Base-by-base conservation (phyloP, 1,140 invertebrate genomes). In the Colletes latitarsis region DNA sequence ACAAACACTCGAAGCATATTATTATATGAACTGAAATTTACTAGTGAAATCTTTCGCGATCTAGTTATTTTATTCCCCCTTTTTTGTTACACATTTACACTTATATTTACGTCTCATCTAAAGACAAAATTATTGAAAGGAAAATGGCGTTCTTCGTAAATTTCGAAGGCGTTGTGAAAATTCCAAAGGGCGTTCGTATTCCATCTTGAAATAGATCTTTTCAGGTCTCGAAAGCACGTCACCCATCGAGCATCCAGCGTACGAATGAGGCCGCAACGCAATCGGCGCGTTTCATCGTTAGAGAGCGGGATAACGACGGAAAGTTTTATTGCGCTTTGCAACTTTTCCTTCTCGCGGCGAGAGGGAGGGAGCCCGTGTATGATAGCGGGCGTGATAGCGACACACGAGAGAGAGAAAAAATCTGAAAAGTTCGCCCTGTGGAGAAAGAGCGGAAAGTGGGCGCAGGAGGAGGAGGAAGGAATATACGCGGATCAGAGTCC, bases 291-390 rank as follows among this genome's bases (percentile, higher is more conserved):
- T 57, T 52, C 63, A 21, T 30, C 64, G 70, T 77, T 82, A 72
- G 57, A 85, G 66, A 64, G 46, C 55, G 5, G 66, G 46, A 64
- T 52, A 69, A 49, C 72, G 43, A 49, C 69, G 72, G 64, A 81
- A 87, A 87, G 77, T 87, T 83, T 86, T 77, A 87, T 87, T 86
- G 70, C 74, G 77, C 73, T 77, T n/a, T 39, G 81, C 63, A 86
- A 87, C 85, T 87, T 86, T 77, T 86, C 81, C 82, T 70, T 86
- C 72, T 68, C 66, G 67, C n/a, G 73, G 66, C 70, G 79, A 82
- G 84, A 82, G 84, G 81, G 73, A 81, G 64, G 64, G 60, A 55
- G 8, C 14, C 30, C 52, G 78, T 86, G 76, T 66, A 60, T 80
- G 80, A 75, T 68, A 43, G 52, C 52, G 69, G 62, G 77, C 73